Conservation (phyloP, 2,888 invertebrate genomes). For the Orthosia gracilis region DNA sequence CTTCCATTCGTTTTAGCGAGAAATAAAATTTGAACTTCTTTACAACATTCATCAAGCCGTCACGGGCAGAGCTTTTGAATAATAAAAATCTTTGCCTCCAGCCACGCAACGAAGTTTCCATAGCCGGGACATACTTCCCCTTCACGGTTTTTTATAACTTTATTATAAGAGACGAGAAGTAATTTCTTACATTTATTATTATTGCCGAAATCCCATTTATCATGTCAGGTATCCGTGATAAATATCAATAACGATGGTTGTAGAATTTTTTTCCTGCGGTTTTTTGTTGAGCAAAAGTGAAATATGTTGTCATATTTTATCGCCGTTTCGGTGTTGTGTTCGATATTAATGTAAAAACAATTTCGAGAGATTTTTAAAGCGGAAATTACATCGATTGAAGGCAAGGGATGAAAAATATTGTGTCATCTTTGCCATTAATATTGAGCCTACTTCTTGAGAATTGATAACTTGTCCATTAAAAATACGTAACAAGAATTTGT, state of each 20-base stretch:
- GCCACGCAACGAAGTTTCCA: slow-evolving; percentile 64
- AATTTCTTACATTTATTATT: slow-evolving; percentile 78
- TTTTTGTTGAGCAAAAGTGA: slow-evolving; percentile 64
- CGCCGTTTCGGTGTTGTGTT: slow-evolving; percentile 54
- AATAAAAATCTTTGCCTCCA: slow-evolving; percentile 81
- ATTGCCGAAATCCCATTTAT: slow-evolving; percentile 72
- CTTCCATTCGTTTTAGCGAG: slow-evolving; percentile 80
- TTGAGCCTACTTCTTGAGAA: neutral
- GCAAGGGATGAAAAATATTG: slow-evolving; percentile 6
- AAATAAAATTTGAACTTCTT: slow-evolving; percentile 87
- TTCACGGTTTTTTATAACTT: slow-evolving; percentile 69
- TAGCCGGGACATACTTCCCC: slow-evolving; percentile 65
- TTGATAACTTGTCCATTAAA: slow-evolving; percentile 7
- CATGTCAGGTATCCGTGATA: slow-evolving; percentile 68
- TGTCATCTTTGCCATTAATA: slow-evolving; percentile 9
- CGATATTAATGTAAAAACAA: slow-evolving; percentile 57
- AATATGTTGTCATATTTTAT: slow-evolving; percentile 69
- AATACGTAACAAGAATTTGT: neutral
- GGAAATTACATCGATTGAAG: neutral
- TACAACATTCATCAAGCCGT: slow-evolving; percentile 88
- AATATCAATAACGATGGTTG: slow-evolving; percentile 71
- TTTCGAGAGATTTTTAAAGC: slow-evolving; percentile 36
- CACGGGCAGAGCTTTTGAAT: slow-evolving; percentile 87
- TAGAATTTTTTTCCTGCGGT: slow-evolving; percentile 62
- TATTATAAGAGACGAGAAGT: slow-evolving; percentile 72